Percentiles rank a stretch among this genome's conserved stretches.
These are phyloP conservation scores for Colletes latitarsis DNA, from an alignment of 1,140 invertebrate species.

Conservation along the genomic window DNA sequence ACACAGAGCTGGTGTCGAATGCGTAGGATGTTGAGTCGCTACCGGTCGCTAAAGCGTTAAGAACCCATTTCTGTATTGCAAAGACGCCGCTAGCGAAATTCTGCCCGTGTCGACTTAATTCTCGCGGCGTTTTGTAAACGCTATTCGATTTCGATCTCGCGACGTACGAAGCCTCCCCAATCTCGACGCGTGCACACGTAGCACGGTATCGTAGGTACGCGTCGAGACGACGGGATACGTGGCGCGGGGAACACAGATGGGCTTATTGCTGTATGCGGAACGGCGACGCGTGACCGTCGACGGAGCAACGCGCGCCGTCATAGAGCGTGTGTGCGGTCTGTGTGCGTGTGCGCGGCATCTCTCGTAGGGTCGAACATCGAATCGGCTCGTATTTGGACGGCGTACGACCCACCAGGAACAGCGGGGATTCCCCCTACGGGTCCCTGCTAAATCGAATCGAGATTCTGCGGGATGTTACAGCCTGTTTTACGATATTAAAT, in stretches of 20 bases:
- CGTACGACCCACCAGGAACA: slow-evolving; percentile 8
- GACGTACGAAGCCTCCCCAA: not conserved
- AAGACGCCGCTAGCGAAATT: too few relatives aligned
- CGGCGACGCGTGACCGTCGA: not conserved
- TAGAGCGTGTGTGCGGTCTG: not conserved
- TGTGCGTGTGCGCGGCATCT: not conserved
- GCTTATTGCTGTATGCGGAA: slow-evolving; percentile 25
- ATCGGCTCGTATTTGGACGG: slow-evolving; percentile 25
- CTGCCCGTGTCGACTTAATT: not conserved
- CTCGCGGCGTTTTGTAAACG: not conserved
- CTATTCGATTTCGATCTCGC: not conserved
- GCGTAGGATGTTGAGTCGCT: too few relatives aligned
- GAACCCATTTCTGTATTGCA: too few relatives aligned
- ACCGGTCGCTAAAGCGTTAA: too few relatives aligned
- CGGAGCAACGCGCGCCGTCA: not conserved
- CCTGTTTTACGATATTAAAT: slow-evolving; percentile 71
- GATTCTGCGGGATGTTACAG: slow-evolving; percentile 67
- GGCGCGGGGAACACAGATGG: slow-evolving; percentile 16
- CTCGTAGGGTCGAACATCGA: not conserved
- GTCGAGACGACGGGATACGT: slow-evolving; percentile 33
- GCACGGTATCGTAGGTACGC: slow-evolving; percentile 25
- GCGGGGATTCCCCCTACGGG: slow-evolving; percentile 15
- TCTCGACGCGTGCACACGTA: slow-evolving; percentile 13
- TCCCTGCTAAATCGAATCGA: slow-evolving; percentile 35
- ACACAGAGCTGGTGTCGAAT: too few relatives aligned